phyloP scores from a whole-genome alignment of 2,113 vertebrate genomes.

The Dascyllus trimaculatus region DNA sequence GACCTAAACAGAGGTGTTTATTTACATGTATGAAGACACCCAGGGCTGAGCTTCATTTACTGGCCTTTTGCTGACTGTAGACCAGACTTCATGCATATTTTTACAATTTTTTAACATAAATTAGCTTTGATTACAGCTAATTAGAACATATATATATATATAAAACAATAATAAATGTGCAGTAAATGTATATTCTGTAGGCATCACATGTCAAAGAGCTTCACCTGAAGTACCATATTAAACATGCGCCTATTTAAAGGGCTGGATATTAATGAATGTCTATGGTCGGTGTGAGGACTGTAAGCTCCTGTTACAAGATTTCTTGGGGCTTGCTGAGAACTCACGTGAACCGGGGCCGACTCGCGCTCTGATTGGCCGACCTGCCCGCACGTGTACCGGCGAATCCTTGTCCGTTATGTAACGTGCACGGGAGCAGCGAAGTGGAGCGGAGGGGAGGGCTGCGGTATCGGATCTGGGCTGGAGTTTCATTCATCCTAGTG shows the following conservation, averaged over 20 bases:
- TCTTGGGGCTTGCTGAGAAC: constrained; percentile 4
- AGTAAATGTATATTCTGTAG: not conserved
- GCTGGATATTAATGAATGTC: not conserved
- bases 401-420: constrained; percentile 57
- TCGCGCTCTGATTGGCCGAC: constrained; percentile 52
- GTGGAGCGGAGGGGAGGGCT: not conserved
- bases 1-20: not conserved
- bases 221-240: not conserved
- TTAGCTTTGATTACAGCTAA: too few relatives aligned
- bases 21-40: constrained; percentile 28
- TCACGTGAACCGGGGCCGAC: constrained; percentile 54
- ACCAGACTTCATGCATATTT: constrained; percentile 10
- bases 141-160: too few relatives aligned
- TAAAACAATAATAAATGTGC: not conserved
- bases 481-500: constrained; percentile 48
- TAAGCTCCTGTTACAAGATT: constrained; percentile 16
- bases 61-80: not conserved
- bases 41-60: not conserved
- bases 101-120: not conserved
- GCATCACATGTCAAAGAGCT: too few relatives aligned
- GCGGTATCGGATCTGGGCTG: constrained; percentile 3
- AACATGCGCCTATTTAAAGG: constrained; percentile 13
- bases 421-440: constrained; percentile 17
- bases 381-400: constrained; percentile 70
- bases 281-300: not conserved